A percentile compares a stretch with the other conserved stretches of the same genome.
Conservation (phyloP, 2,888 invertebrate genomes). For the Congeria kusceri region DNA sequence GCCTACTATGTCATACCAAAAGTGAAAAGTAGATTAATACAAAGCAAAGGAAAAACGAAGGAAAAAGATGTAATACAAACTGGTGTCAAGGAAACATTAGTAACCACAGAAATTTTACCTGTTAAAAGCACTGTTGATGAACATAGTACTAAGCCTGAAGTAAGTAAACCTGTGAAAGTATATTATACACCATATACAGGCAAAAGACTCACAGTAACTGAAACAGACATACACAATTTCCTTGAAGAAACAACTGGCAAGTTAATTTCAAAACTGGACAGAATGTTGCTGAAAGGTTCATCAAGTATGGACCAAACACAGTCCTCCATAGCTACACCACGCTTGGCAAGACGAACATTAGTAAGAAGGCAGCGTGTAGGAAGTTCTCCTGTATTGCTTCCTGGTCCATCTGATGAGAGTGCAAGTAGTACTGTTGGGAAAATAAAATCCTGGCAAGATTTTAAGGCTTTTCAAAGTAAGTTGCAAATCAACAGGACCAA, state of each 20-base stretch:
- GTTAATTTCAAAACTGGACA: conserved; percentile 72
- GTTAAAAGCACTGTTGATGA: too few relatives aligned
- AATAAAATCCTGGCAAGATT: conserved; percentile 46
- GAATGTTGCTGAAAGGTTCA: conserved; percentile 54
- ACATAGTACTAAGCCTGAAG: too few relatives aligned
- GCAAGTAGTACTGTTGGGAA: conserved; percentile 38
- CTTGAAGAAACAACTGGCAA: conserved; percentile 68
- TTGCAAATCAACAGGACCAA: conserved; percentile 30
- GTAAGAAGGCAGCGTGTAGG: conserved; percentile 60
- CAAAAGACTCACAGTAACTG: not conserved
- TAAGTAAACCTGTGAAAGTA: not conserved
- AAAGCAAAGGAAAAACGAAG: too few relatives aligned
- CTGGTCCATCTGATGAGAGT: conserved; percentile 32
- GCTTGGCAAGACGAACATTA: conserved; percentile 39
- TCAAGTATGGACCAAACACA: conserved; percentile 22
- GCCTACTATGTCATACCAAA: too few relatives aligned
- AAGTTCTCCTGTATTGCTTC: conserved; percentile 59
- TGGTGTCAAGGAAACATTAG: too few relatives aligned
- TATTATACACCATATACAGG: not conserved
- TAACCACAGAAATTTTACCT: too few relatives aligned
- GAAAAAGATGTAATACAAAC: too few relatives aligned
- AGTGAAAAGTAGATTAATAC: too few relatives aligned
- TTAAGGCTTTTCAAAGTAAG: conserved; percentile 36
- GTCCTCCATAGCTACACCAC: conserved; percentile 39
- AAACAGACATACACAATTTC: conserved; percentile 36